A percentile compares a stretch with the other conserved stretches of the same genome.
phyloP scores from a whole-genome alignment of 2,888 invertebrate species.

The Philopedon plagiatum region DNA sequence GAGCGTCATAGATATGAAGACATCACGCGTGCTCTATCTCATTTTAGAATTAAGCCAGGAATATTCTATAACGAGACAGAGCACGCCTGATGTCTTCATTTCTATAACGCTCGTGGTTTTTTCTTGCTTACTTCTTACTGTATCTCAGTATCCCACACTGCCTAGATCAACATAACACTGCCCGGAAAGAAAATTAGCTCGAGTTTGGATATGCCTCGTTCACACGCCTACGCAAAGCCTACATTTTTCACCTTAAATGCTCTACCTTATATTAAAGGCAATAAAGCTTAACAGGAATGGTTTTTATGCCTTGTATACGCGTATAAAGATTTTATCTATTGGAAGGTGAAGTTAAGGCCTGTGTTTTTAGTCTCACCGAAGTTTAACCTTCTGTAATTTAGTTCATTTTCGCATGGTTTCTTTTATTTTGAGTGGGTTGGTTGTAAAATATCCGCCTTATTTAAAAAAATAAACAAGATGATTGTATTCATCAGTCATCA shows the following conservation, averaged over 20 bases:
- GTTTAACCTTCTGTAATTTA: conserved; percentile 22
- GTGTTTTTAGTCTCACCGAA: conserved; percentile 21
- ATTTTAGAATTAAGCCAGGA: no score
- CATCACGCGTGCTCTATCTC: no score
- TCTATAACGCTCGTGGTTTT: no score
- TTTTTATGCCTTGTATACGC: conserved; percentile 7
- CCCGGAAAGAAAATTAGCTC: conserved; percentile 8
- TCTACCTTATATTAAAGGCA: conserved; percentile 20
- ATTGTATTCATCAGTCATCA: no score
- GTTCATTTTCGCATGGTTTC: conserved; percentile 2
- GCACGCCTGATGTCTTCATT: no score
- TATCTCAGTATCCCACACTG: no score
- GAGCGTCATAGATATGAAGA: no score
- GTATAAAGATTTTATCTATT: conserved; percentile 28
- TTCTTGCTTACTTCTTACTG: no score
- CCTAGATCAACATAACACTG: neutral
- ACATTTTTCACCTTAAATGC: conserved; percentile 27
- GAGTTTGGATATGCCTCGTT: neutral
- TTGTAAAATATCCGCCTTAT: neutral
- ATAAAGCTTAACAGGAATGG: conserved; percentile 31
- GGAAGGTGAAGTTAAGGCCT: conserved; percentile 18
- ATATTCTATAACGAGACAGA: no score
- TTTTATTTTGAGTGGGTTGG: conserved; percentile 5
- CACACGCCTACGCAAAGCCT: conserved; percentile 32
- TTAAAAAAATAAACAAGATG: neutral